These are phyloP conservation scores for Myxocyprinus asiaticus DNA, from an alignment of 2,113 vertebrate species.

Conservation along the genomic window DNA sequence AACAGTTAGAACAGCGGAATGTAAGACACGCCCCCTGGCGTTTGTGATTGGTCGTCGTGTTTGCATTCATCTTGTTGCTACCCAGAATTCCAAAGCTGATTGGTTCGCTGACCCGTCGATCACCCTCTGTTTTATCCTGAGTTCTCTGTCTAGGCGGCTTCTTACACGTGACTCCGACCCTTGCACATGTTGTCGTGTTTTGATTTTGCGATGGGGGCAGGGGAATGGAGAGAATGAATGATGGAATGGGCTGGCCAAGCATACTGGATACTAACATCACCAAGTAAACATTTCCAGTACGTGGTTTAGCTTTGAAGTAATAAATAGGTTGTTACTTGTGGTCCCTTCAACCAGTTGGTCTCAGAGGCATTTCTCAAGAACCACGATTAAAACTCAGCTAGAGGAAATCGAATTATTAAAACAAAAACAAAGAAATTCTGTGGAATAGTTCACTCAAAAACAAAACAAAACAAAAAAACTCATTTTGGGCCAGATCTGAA, in stretches of 20 bases:
- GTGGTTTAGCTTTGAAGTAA: background rate
- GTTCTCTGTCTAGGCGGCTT: constrained; percentile 64
- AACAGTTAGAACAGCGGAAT: constrained; percentile 54
- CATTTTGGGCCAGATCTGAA: no score
- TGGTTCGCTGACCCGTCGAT: constrained; percentile 60
- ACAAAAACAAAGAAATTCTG: no score
- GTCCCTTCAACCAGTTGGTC: background rate
- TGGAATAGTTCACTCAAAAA: no score
- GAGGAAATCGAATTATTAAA: background rate
- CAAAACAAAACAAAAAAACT: no score
- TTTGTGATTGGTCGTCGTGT: constrained; percentile 64
- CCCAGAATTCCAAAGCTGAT: constrained; percentile 60
- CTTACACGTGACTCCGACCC: constrained; percentile 69
- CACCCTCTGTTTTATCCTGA: constrained; percentile 26
- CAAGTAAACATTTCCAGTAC: background rate
- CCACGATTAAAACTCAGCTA: background rate
- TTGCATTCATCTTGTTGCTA: constrained; percentile 70
- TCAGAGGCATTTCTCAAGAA: background rate
- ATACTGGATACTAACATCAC: background rate
- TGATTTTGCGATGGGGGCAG: constrained; percentile 61
- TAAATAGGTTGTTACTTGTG: background rate
- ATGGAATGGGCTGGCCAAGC: background rate
- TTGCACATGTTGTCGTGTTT: constrained; percentile 74
- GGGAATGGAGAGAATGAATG: constrained; percentile 10
- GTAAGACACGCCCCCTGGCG: constrained; percentile 43